Conservation (phyloP, 2,113 vertebrate genomes). For the Rattus rattus region DNA sequence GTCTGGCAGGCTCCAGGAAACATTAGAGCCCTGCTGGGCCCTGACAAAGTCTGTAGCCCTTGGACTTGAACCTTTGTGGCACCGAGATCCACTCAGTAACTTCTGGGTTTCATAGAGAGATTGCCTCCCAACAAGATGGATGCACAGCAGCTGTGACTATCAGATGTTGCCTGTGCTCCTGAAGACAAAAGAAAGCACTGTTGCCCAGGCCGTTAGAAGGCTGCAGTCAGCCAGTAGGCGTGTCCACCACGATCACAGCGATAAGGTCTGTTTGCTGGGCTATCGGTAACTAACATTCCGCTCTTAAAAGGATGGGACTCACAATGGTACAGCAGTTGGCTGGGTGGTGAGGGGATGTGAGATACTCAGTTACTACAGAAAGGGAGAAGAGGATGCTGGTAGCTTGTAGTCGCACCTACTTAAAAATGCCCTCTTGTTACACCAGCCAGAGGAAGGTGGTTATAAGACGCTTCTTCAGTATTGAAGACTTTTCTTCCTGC, state of each 20-base stretch:
- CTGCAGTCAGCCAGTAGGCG: fast-evolving
- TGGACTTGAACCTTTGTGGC: not conserved
- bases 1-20: constrained; percentile 79
- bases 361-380: not conserved
- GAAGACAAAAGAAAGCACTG: constrained; percentile 63
- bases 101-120: not conserved
- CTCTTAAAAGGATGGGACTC: fast-evolving
- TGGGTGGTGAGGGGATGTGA: not conserved
- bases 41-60: not conserved
- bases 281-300: not conserved
- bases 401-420: not conserved
- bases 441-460: not conserved
- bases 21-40: constrained; percentile 72
- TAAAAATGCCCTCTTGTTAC: not conserved
- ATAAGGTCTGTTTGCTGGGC: constrained; percentile 63
- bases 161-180: constrained; percentile 40
- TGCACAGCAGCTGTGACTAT: constrained; percentile 39
- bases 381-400: not conserved
- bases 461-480: not conserved
- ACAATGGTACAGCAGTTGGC: not conserved
- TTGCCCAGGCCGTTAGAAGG: constrained; percentile 8
- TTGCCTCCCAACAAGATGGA: not conserved
- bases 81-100: not conserved
- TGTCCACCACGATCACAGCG: constrained; percentile 31
- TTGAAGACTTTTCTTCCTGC: not conserved